phyloP scores from a whole-genome alignment of 2,113 vertebrate genomes.

The Salvelinus namaycush region DNA sequence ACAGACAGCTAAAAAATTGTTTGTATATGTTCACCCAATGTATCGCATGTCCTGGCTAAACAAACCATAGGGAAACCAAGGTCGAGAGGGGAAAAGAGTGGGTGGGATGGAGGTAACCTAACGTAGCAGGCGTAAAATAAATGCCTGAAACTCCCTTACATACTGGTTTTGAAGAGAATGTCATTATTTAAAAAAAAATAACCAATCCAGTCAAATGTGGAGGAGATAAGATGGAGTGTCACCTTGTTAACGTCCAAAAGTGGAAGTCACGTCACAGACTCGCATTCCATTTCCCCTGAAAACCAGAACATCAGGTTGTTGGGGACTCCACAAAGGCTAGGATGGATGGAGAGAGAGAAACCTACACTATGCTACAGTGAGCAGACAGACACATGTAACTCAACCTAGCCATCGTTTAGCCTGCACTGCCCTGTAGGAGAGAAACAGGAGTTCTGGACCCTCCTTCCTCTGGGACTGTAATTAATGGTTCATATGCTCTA shows the following conservation, averaged over 20 bases:
- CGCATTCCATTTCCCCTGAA: too few relatives aligned
- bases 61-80: constrained; percentile 38
- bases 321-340: too few relatives aligned
- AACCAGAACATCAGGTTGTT: too few relatives aligned
- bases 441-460: background rate
- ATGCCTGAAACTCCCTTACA: too few relatives aligned
- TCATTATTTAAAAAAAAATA: background rate
- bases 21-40: constrained; percentile 27
- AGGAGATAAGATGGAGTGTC: too few relatives aligned
- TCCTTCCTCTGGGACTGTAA: background rate
- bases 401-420: background rate
- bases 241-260: too few relatives aligned
- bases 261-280: too few relatives aligned
- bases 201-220: too few relatives aligned
- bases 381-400: background rate
- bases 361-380: background rate
- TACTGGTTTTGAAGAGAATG: background rate
- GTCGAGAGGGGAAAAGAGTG: constrained; percentile 25
- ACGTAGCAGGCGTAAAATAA: too few relatives aligned
- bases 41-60: constrained; percentile 55
- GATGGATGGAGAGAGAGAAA: background rate
- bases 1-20: constrained; percentile 59
- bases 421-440: background rate
- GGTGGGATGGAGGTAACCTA: background rate
- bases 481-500: background rate